phyloP scores from a whole-genome alignment of 2,113 vertebrate species.

The Corapipo altera region DNA sequence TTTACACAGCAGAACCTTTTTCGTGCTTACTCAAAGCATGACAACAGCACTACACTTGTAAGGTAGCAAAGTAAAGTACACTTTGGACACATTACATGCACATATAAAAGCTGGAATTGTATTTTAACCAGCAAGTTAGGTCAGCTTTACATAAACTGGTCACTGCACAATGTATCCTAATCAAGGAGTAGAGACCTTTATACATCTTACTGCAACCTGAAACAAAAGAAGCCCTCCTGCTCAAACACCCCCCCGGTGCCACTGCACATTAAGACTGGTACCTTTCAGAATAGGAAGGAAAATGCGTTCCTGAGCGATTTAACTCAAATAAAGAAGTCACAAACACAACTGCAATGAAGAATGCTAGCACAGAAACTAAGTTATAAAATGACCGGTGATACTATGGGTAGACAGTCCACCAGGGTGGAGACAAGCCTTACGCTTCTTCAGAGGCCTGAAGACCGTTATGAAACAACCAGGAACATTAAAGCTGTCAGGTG shows the following conservation, averaged over 20 bases:
- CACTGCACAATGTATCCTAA: background rate
- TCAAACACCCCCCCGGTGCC: background rate
- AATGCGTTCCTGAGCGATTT: background rate
- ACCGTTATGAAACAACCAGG: background rate
- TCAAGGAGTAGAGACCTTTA: background rate
- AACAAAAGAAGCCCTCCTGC: background rate
- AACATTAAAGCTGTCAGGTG: background rate
- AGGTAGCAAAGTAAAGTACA: background rate
- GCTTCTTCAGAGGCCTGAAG: background rate
- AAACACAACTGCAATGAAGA: background rate
- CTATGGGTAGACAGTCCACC: background rate
- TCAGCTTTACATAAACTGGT: background rate
- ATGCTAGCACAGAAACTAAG: background rate
- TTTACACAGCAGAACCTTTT: background rate
- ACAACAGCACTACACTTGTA: background rate
- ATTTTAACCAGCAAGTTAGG: background rate
- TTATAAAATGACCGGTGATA: background rate
- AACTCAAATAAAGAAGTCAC: background rate
- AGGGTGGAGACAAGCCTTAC: background rate
- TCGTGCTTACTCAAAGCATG: background rate
- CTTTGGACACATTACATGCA: background rate
- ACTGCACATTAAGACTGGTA: fast-evolving
- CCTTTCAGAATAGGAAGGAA: background rate
- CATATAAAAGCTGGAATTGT: background rate
- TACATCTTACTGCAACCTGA: background rate